Conservation (phyloP, 2,113 vertebrate species). For the Trachemys scripta region DNA sequence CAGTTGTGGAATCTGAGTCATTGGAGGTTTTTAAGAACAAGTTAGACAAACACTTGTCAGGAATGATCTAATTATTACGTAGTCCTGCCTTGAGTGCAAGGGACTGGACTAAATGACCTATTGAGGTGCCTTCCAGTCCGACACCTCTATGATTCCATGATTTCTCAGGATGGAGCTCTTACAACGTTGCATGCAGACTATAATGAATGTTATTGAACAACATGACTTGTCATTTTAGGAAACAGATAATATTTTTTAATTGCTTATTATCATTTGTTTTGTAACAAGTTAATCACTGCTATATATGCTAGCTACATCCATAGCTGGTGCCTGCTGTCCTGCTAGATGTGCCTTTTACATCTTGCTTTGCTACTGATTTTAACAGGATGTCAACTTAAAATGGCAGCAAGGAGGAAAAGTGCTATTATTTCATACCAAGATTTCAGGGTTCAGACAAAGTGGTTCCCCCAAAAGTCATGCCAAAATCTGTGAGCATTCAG, state of each 20-base stretch:
- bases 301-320: neutral
- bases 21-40: neutral
- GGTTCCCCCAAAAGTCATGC: accelerated
- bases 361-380: neutral
- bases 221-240: neutral
- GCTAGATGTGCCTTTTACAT: neutral
- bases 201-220: neutral
- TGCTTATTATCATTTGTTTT: neutral
- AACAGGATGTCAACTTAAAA: neutral
- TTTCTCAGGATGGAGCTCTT: neutral
- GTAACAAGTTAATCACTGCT: neutral
- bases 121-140: neutral
- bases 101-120: neutral
- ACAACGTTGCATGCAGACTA: neutral
- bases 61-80: neutral
- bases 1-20: neutral
- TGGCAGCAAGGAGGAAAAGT: neutral
- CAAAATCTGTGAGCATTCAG: neutral
- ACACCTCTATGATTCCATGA: neutral
- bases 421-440: neutral
- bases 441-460: neutral
- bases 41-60: neutral
- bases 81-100: neutral
- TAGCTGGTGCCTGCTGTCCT: neutral
- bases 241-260: neutral